phyloP scores from a whole-genome alignment of 2,888 invertebrate species.

The Phyto melanocephala region DNA sequence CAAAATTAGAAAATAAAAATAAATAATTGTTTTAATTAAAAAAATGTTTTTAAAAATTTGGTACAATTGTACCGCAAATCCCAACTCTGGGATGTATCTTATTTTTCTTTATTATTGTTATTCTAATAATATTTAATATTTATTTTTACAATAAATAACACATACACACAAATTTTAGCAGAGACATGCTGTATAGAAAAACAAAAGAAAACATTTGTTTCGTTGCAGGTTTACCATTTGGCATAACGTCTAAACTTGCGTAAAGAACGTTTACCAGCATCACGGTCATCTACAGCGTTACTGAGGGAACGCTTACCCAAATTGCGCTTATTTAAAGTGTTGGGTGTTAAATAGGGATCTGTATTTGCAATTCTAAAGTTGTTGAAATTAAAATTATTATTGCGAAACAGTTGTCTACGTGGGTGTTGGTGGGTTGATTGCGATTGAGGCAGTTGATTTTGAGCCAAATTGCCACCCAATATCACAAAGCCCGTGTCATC shows the following conservation, averaged over 20 bases:
- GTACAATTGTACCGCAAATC: too few species aligned
- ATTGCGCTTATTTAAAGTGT: slow-evolving; percentile 53
- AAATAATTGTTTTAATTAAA: too few species aligned
- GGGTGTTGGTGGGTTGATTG: slow-evolving; percentile 23
- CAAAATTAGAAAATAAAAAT: too few species aligned
- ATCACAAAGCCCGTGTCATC: slow-evolving; percentile 83
- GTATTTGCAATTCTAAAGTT: slow-evolving; percentile 43
- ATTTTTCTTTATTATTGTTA: too few species aligned
- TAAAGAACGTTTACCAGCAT: slow-evolving; percentile 49
- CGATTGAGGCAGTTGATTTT: not conserved
- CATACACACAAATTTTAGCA: too few species aligned
- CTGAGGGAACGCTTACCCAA: slow-evolving; percentile 48
- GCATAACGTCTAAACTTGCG: slow-evolving; percentile 64
- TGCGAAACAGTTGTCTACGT: slow-evolving; percentile 43
- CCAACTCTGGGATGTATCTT: too few species aligned
- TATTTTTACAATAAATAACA: too few species aligned
- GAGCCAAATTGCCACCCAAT: slow-evolving; percentile 76
- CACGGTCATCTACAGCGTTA: not conserved
- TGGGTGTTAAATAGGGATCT: slow-evolving; percentile 28
- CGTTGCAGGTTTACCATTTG: slow-evolving; percentile 53
- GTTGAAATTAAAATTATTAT: slow-evolving; percentile 52
- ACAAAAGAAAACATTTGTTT: not conserved
- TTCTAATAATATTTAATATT: too few species aligned
- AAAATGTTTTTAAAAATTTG: too few species aligned
- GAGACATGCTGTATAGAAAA: too few species aligned